These are phyloP conservation scores for Diglossa cyanea DNA, from an alignment of 2,797 vertebrate species.

Conservation along the genomic window DNA sequence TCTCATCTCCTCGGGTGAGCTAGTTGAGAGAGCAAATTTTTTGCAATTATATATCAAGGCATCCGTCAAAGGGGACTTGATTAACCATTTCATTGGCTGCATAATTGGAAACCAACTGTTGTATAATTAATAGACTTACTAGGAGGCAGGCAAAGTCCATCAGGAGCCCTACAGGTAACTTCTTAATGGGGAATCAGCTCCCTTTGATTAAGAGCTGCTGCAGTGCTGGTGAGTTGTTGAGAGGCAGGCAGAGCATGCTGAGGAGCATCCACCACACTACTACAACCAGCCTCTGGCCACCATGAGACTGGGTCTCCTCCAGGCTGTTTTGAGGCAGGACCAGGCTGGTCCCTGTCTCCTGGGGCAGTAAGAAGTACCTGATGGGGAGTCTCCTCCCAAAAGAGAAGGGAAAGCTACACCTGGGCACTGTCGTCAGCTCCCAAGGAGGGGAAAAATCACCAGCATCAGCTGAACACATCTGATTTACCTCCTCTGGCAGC, in stretches of 20 bases:
- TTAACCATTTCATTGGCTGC: conserved; percentile 73
- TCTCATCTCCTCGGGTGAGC: conserved; percentile 64
- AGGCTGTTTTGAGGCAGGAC: not conserved
- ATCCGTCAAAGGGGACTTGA: conserved; percentile 70
- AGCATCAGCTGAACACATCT: not conserved
- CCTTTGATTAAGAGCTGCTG: conserved; percentile 59
- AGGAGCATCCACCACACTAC: not conserved
- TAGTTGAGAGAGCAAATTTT: conserved; percentile 63
- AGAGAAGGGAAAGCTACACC: not conserved
- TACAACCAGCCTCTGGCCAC: not conserved
- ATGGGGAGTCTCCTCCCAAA: not conserved
- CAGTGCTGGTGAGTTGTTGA: fast-evolving
- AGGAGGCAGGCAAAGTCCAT: conserved; percentile 65
- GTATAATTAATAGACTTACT: conserved; percentile 72
- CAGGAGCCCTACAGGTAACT: conserved; percentile 71
- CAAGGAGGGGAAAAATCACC: fast-evolving
- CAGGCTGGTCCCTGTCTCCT: not conserved
- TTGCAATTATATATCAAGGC: conserved; percentile 71
- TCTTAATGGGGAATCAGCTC: conserved; percentile 66
- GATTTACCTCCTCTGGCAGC: not conserved
- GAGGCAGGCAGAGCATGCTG: not conserved
- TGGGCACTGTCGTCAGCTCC: fast-evolving
- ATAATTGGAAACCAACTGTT: conserved; percentile 74
- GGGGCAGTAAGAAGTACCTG: not conserved
- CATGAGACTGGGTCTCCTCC: not conserved